Base-by-base conservation (phyloP, 2,888 invertebrate genomes). In the Frankliniella intonsa region DNA sequence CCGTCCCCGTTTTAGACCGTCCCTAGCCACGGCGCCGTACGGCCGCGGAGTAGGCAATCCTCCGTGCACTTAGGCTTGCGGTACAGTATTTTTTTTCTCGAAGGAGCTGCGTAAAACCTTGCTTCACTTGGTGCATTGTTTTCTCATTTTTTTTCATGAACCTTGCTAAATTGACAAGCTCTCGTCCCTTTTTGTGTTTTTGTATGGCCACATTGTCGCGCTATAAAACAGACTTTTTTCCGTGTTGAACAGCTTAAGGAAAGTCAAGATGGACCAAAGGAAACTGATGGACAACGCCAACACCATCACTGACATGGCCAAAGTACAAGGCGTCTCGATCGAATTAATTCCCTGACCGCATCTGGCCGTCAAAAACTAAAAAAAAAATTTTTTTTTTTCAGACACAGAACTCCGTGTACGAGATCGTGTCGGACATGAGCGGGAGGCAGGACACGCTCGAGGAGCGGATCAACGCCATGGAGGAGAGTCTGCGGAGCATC, bases 201-300 rank as follows among this genome's bases (percentile, higher is more conserved):
- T n/a, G n/a, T n/a, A n/a, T n/a, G n/a, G n/a, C n/a, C n/a, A n/a
- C 50, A 12, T 50, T 79, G 25, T 76, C n/a, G 25, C 8, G 49
- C 62, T 12, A 0, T 19, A n/a, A 80, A n/a, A 80, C 14, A 50
- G 0, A 25, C 22, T 38, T 11, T 50, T 3, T 80, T 5, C 25
- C 69, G 80, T 76, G 65, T 55, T 51, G 90, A 90, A 84, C 89
- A 99, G 99, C 89, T 93, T 99, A 90, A 92, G 99, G 87, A 97
- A 99, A 92, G 98, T 99, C 84, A 99, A 99, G 91, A 97, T 99
- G 96, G 99, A 99, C 91, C 99, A 99, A 91, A 92, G 99, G 88
- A 99, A 99, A 90, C 90, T 99, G 86, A 97, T 97, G 94, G 99
- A 99, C 89, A 99, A 99, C 88, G 97, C 98, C 85, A 98, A 98